These are phyloP conservation scores for Arion vulgaris DNA, from an alignment of 1,140 invertebrate genomes.

Conservation along the genomic window DNA sequence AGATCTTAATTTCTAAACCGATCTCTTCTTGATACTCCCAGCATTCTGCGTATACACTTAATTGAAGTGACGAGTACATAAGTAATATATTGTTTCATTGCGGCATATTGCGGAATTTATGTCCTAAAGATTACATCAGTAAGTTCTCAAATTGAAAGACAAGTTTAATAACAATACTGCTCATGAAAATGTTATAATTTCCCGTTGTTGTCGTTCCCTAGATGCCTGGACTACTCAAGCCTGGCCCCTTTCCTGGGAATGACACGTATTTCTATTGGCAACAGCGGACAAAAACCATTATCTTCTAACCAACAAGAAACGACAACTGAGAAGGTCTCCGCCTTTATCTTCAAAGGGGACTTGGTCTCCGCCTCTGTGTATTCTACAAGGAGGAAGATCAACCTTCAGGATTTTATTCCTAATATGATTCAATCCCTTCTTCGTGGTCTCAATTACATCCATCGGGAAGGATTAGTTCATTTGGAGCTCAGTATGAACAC, in stretches of 20 bases:
- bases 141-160: too few relatives aligned
- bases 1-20: too few relatives aligned
- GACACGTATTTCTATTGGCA: conserved; percentile 36
- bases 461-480: conserved; percentile 56
- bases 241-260: conserved; percentile 53
- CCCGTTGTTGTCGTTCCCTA: too few relatives aligned
- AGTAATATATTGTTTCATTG: too few relatives aligned
- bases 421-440: conserved; percentile 41
- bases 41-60: too few relatives aligned
- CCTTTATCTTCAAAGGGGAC: conserved; percentile 52
- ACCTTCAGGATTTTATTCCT: conserved; percentile 42
- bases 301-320: not conserved
- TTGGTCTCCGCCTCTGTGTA: conserved; percentile 44
- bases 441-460: conserved; percentile 51
- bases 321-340: conserved; percentile 13
- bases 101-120: too few relatives aligned
- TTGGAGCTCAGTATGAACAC: conserved; percentile 61
- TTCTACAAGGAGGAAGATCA: conserved; percentile 32
- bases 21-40: too few relatives aligned
- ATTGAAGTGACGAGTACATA: too few relatives aligned
- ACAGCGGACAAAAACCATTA: not conserved
- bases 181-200: too few relatives aligned
- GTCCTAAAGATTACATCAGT: too few relatives aligned
- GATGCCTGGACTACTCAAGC: conserved; percentile 41
- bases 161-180: too few relatives aligned